A percentile compares a stretch with the other conserved stretches of the same genome.
phyloP scores from a whole-genome alignment of 2,113 vertebrate genomes.

The Cyprinodon tularosa region DNA sequence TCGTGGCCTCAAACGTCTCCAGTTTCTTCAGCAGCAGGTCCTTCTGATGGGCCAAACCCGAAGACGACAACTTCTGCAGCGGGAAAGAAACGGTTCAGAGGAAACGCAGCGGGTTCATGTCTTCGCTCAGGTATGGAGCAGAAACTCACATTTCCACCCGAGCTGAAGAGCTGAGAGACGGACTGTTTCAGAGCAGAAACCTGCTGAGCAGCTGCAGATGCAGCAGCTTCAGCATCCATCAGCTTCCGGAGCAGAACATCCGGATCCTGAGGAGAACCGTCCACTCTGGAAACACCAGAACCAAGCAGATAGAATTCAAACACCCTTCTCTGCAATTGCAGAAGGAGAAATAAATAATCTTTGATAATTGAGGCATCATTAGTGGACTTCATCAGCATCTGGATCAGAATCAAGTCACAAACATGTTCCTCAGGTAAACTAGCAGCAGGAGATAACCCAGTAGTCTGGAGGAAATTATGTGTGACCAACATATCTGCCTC shows the following conservation, averaged over 20 bases:
- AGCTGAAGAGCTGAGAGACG: constrained; percentile 76
- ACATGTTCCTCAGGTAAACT: too few species aligned
- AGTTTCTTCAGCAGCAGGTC: constrained; percentile 90
- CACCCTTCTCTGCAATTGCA: too few species aligned
- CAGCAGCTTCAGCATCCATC: constrained; percentile 86
- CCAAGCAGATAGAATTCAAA: not conserved
- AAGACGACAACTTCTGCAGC: constrained; percentile 83
- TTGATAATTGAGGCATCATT: too few species aligned
- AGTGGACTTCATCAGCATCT: not conserved
- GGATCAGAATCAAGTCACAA: too few species aligned
- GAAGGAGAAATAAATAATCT: too few species aligned
- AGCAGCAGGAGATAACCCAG: too few species aligned
- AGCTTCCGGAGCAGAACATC: constrained; percentile 87
- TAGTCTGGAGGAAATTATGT: too few species aligned
- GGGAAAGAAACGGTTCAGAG: not conserved
- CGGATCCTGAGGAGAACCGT: constrained; percentile 81
- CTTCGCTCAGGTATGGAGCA: accelerated
- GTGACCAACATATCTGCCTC: too few species aligned
- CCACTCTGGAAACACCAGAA: constrained; percentile 67
- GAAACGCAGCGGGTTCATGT: not conserved
- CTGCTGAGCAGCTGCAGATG: constrained; percentile 86
- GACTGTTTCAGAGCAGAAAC: constrained; percentile 84
- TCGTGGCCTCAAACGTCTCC: constrained; percentile 89
- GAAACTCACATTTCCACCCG: constrained; percentile 30
- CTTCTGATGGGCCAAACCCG: constrained; percentile 83